Evolutionary conservation across 2,888 invertebrate genomes (phyloP).

Genomic region (Frankliniella fusca): DNA sequence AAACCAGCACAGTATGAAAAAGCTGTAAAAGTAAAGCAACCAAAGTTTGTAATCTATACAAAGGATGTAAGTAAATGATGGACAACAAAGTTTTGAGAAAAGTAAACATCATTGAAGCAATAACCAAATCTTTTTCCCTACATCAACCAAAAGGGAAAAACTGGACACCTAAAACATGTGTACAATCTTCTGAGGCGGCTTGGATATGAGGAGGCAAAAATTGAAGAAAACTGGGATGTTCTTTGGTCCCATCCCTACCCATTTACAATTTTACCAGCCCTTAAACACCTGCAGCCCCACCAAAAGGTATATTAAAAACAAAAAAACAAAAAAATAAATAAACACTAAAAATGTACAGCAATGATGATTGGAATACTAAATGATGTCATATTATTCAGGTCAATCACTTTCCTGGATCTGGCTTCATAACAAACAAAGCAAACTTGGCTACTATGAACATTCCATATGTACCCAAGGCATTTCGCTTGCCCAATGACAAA

Average conservation of each 20-base stretch:
- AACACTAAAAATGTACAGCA: neutral
- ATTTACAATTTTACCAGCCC: constrained; percentile 58
- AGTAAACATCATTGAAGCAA: neutral
- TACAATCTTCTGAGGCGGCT: constrained; percentile 68
- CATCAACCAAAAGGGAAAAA: constrained; percentile 48
- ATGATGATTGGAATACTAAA: neutral
- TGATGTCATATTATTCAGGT: constrained; percentile 50
- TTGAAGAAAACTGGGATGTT: constrained; percentile 69
- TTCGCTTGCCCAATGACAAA: constrained; percentile 75
- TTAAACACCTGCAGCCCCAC: constrained; percentile 61
- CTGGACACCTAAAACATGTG: constrained; percentile 75
- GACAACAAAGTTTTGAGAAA: neutral
- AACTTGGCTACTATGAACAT: constrained; percentile 76
- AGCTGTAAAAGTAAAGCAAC: neutral
- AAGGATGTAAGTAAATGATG: constrained; percentile 34
- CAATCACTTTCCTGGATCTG: constrained; percentile 93
- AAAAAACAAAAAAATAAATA: neutral
- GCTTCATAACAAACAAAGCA: constrained; percentile 88
- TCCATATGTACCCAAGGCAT: constrained; percentile 80
- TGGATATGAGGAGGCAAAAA: constrained; percentile 60
- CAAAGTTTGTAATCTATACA: constrained; percentile 31
- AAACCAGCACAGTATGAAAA: neutral
- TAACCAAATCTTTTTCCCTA: neutral
- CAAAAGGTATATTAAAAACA: constrained; percentile 54
- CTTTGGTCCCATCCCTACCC: constrained; percentile 95